Conservation (phyloP, 2,113 vertebrate genomes). For the Dolichotis patagonum region DNA sequence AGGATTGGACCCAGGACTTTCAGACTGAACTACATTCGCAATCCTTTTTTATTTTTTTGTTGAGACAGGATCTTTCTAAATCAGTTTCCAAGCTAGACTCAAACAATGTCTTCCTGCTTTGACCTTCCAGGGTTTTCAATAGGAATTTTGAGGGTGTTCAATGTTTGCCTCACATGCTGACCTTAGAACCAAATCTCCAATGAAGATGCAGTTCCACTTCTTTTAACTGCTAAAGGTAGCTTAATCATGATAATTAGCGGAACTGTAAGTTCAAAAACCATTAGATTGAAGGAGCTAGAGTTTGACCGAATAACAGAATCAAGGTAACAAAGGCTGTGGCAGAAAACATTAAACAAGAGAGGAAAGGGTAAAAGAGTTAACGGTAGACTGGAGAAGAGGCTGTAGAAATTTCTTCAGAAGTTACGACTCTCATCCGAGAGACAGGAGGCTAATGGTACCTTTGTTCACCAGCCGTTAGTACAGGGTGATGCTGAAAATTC, state of each 20-base stretch:
- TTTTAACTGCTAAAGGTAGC: neutral
- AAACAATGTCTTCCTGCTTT: neutral
- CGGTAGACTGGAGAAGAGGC: neutral
- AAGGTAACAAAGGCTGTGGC: neutral
- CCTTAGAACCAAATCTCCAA: neutral
- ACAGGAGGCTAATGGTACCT: rapidly evolving
- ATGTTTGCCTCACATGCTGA: neutral
- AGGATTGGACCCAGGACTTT: neutral
- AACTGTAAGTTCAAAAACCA: neutral
- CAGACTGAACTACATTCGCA: neutral
- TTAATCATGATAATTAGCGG: neutral
- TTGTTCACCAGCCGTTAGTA: neutral
- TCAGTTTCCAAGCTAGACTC: neutral
- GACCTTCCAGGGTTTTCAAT: neutral
- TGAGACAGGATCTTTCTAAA: neutral
- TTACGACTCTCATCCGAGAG: neutral
- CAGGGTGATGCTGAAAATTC: too few relatives aligned
- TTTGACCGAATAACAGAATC: neutral
- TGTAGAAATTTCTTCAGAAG: neutral
- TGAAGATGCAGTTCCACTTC: neutral
- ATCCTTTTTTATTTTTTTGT: neutral
- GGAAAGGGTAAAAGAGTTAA: neutral
- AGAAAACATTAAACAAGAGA: neutral
- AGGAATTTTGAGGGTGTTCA: neutral
- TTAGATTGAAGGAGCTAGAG: neutral